phyloP scores from a whole-genome alignment of 2,797 vertebrate species.

The Psittacula derbiana region DNA sequence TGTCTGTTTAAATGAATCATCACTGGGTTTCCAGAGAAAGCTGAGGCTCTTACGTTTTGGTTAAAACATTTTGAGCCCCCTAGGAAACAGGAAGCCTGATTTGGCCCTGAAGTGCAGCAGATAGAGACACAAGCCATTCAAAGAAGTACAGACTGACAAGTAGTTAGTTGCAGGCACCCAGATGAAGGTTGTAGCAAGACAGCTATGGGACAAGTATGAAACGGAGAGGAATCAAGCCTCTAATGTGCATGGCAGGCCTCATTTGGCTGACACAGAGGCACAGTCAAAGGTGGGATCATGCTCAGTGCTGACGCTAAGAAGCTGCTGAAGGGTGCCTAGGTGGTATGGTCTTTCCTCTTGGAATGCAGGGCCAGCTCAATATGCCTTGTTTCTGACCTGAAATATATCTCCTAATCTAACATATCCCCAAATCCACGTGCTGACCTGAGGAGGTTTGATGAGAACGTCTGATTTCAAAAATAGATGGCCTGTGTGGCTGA shows the following conservation, averaged over 20 bases:
- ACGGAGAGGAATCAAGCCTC: not conserved
- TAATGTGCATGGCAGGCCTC: not conserved
- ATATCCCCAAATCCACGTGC: slow-evolving; percentile 40
- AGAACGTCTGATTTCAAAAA: slow-evolving; percentile 75
- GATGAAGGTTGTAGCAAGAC: accelerated
- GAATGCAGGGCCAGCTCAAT: not conserved
- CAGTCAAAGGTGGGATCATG: not conserved
- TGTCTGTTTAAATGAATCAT: not conserved
- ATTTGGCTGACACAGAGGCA: not conserved
- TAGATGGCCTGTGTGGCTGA: slow-evolving; percentile 75
- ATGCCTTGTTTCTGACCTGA: not conserved
- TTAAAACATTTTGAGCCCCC: not conserved
- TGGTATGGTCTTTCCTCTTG: not conserved
- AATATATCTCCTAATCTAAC: slow-evolving; percentile 1
- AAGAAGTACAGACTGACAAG: accelerated
- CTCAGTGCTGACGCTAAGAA: accelerated
- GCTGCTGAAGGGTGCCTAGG: not conserved
- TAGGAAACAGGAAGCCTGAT: not conserved
- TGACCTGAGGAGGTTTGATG: slow-evolving; percentile 63
- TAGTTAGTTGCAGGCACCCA: not conserved
- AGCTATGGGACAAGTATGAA: not conserved
- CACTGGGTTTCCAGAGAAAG: not conserved
- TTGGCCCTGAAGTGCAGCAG: not conserved
- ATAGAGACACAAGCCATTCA: accelerated
- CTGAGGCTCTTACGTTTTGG: not conserved